Conservation (phyloP, 2,888 invertebrate genomes). For the Andrena dorsata region DNA sequence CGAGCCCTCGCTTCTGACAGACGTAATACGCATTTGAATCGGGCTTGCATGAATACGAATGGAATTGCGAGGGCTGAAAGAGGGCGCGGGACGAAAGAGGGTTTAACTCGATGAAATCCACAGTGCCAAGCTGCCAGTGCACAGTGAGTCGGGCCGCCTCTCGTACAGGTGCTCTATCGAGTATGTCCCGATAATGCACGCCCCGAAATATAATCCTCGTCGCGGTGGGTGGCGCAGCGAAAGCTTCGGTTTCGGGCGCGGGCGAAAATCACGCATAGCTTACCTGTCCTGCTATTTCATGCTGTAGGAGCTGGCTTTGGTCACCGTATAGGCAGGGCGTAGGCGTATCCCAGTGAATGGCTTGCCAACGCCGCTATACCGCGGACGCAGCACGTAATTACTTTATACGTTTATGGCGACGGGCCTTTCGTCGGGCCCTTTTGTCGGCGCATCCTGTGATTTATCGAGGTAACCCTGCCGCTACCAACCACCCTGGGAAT, state of each 20-base stretch:
- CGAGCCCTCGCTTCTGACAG: constrained; percentile 70
- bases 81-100: constrained; percentile 47
- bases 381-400: constrained; percentile 76
- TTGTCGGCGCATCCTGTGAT: constrained; percentile 74
- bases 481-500: constrained; percentile 62
- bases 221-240: constrained; percentile 56
- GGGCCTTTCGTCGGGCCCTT: constrained; percentile 76
- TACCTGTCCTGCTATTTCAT: constrained; percentile 56
- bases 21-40: constrained; percentile 78
- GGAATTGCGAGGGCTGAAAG: constrained; percentile 55
- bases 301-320: constrained; percentile 40
- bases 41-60: constrained; percentile 76
- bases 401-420: constrained; percentile 78
- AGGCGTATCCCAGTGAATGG: constrained; percentile 71
- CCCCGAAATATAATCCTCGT: constrained; percentile 75
- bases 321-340: constrained; percentile 37
- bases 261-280: constrained; percentile 68
- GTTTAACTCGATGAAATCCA: constrained; percentile 71
- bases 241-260: constrained; percentile 62
- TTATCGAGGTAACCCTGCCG: constrained; percentile 65
- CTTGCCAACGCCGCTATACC: constrained; percentile 62
- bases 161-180: constrained; percentile 55
- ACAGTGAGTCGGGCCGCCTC: constrained; percentile 40
- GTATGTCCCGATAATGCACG: constrained; percentile 74
- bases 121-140: constrained; percentile 41